These are phyloP conservation scores for Semaprochilodus insignis DNA, from an alignment of 2,797 vertebrate species.

Conservation along the genomic window DNA sequence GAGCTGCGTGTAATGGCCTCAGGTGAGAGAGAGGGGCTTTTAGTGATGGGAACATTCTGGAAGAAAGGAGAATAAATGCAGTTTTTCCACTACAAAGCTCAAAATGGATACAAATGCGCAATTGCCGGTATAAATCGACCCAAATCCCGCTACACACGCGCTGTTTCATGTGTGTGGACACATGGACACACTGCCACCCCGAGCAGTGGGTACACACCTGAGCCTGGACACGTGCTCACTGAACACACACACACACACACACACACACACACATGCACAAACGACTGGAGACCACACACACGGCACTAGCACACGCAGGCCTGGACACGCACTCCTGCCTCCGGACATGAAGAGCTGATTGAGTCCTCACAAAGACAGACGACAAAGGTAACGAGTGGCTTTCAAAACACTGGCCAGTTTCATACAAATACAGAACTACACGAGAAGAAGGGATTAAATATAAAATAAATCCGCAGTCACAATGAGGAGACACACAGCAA, in stretches of 20 bases:
- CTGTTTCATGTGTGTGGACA: constrained; percentile 16
- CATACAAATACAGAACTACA: background rate
- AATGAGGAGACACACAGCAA: no score
- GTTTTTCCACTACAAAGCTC: constrained; percentile 14
- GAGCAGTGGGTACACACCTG: constrained; percentile 44
- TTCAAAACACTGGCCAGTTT: background rate
- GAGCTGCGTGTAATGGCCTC: constrained; percentile 42
- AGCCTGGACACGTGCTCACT: constrained; percentile 37
- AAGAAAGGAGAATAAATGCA: constrained; percentile 37
- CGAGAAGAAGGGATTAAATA: no score
- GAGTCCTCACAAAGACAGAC: constrained; percentile 51
- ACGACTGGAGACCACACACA: background rate
- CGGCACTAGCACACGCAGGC: constrained; percentile 10
- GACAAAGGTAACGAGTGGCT: constrained; percentile 49
- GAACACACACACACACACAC: background rate
- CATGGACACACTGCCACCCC: constrained; percentile 4
- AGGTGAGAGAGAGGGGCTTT: constrained; percentile 34
- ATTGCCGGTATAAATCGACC: constrained; percentile 10
- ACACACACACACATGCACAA: constrained; percentile 11
- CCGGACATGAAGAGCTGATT: constrained; percentile 54
- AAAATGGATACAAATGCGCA: constrained; percentile 37
- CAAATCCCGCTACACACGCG: background rate
- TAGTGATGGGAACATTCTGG: constrained; percentile 39
- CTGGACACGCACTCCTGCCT: background rate
- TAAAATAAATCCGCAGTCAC: no score